Evolutionary conservation across 2,888 invertebrate species (phyloP).

Genomic region (Platycnemis pennipes): DNA sequence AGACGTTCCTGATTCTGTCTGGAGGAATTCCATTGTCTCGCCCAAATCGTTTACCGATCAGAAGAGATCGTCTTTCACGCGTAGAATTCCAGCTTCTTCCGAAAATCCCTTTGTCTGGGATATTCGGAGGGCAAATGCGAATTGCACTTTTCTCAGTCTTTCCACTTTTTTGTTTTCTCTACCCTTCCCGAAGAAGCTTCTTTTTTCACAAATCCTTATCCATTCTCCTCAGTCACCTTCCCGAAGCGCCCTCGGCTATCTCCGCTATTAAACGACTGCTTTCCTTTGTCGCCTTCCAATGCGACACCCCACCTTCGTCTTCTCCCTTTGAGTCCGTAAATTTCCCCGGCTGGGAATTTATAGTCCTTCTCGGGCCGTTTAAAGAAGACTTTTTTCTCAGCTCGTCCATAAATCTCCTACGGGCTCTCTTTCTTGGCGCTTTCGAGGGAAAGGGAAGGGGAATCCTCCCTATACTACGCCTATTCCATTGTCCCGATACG

Average conservation of each 20-base stretch:
- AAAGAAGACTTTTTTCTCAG: constrained; percentile 47
- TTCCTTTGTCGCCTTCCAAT: constrained; percentile 44
- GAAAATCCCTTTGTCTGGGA: background rate
- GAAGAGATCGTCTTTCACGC: background rate
- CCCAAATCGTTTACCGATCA: background rate
- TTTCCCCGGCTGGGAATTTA: constrained; percentile 61
- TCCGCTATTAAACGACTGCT: constrained; percentile 22
- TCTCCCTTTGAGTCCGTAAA: constrained; percentile 40
- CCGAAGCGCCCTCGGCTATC: background rate
- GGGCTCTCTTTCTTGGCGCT: background rate
- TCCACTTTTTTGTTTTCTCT: background rate
- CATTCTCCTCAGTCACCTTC: background rate
- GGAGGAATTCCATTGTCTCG: background rate
- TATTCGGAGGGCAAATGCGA: background rate
- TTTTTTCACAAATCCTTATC: background rate
- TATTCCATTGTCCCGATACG: background rate
- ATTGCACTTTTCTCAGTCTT: background rate
- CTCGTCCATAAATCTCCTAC: constrained; percentile 47
- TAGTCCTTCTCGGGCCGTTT: constrained; percentile 51
- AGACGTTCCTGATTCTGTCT: background rate
- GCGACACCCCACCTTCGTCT: background rate
- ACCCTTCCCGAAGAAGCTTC: background rate
- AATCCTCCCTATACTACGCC: background rate
- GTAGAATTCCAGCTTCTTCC: background rate
- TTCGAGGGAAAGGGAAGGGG: background rate